A percentile compares a stretch with the other conserved stretches of the same genome.
Evolutionary conservation across 2,888 invertebrate genomes (phyloP).

Genomic region (Patella depressa): DNA sequence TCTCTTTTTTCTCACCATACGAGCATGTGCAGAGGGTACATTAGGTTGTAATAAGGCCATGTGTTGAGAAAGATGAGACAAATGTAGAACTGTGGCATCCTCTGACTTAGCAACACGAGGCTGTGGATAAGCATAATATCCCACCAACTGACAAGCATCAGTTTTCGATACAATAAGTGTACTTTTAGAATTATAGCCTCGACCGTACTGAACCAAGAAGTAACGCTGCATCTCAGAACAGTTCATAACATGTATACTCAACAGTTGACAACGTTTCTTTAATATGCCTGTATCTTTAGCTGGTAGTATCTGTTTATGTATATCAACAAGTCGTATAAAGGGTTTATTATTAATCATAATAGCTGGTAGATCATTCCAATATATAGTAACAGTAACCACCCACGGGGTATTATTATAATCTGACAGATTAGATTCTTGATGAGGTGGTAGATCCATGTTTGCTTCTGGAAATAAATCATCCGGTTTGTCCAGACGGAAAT

Average conservation of each 20-base stretch:
- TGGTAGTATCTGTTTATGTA: constrained; percentile 70
- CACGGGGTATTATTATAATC: constrained; percentile 56
- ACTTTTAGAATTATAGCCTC: constrained; percentile 69
- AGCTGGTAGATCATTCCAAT: constrained; percentile 70
- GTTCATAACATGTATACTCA: constrained; percentile 65
- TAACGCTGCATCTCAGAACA: constrained; percentile 71
- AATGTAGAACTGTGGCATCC: constrained; percentile 20
- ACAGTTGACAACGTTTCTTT: constrained; percentile 69
- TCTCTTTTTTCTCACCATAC: constrained; percentile 20
- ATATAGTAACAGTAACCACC: constrained; percentile 69
- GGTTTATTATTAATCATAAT: constrained; percentile 66
- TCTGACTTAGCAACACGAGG: constrained; percentile 43
- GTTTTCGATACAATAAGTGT: constrained; percentile 67
- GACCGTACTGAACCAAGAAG: constrained; percentile 69
- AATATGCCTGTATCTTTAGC: constrained; percentile 71
- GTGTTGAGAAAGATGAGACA: constrained; percentile 14
- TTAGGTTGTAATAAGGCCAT: constrained; percentile 4
- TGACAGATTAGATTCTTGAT: constrained; percentile 15
- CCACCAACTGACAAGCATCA: constrained; percentile 65
- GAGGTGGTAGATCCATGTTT: background rate
- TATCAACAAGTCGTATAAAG: constrained; percentile 69
- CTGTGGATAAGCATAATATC: constrained; percentile 68
- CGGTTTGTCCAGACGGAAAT: constrained; percentile 15
- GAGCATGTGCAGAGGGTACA: constrained; percentile 8
- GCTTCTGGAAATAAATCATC: constrained; percentile 18